Percentiles rank a stretch among this genome's conserved stretches.
These are phyloP conservation scores for Catagonus wagneri DNA, from an alignment of 2,113 vertebrate genomes.

Conservation along the genomic window DNA sequence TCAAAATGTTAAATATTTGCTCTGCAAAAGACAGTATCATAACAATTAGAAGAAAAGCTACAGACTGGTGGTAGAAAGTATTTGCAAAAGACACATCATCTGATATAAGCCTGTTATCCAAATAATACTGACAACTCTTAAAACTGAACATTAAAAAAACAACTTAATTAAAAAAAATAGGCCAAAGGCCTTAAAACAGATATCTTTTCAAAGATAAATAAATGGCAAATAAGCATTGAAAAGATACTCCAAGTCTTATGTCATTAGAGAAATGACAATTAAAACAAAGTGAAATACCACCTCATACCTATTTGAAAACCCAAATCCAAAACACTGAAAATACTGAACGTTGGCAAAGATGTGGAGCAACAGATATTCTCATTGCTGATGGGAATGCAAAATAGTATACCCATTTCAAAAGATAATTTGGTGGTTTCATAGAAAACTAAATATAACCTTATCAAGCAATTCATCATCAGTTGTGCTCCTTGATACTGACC, in stretches of 20 bases:
- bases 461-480: not conserved
- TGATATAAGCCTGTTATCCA: not conserved
- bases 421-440: not conserved
- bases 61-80: not conserved
- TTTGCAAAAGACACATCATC: not conserved
- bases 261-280: not conserved
- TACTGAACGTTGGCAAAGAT: not conserved
- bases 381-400: not conserved
- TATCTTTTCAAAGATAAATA: not conserved
- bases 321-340: not conserved
- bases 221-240: not conserved
- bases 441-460: not conserved
- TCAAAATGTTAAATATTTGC: not conserved
- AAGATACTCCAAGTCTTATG: not conserved
- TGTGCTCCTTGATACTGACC: not conserved
- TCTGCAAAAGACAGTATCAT: not conserved
- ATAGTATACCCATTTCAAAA: not conserved
- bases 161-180: not conserved
- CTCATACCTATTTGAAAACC: not conserved
- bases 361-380: not conserved
- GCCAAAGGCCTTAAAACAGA: not conserved
- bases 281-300: not conserved
- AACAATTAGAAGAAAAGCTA: not conserved
- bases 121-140: not conserved
- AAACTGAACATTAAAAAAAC: not conserved